Conservation (phyloP, 2,888 invertebrate species). For the Carabus problematicus region DNA sequence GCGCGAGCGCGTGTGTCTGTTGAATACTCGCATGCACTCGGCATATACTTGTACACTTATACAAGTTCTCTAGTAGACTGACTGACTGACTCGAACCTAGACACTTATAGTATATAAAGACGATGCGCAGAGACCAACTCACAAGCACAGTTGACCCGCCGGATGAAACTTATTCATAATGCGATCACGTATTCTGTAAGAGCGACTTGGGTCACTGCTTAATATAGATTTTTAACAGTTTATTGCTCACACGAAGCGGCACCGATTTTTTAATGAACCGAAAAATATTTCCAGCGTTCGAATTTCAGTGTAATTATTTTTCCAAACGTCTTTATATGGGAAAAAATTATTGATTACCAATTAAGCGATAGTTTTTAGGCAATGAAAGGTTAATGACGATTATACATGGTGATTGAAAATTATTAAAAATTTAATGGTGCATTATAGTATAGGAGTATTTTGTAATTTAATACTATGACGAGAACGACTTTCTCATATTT, state of each 20-base stretch:
- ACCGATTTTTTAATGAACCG: conserved; percentile 33
- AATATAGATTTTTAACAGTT: conserved; percentile 34
- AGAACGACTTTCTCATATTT: conserved; percentile 12
- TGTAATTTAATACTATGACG: conserved; percentile 10
- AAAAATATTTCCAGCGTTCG: conserved; percentile 28
- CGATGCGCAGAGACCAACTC: too few species aligned
- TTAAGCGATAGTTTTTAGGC: conserved; percentile 30
- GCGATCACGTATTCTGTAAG: conserved; percentile 29
- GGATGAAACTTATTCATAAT: conserved; percentile 27
- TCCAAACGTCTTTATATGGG: conserved; percentile 40
- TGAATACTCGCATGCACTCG: too few species aligned
- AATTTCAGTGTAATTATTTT: conserved; percentile 36
- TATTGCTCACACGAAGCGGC: conserved; percentile 26
- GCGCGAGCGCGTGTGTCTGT: too few species aligned
- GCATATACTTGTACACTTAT: too few species aligned
- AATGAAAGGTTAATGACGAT: conserved; percentile 37
- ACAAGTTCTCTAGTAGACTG: too few species aligned
- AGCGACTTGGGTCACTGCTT: conserved; percentile 39
- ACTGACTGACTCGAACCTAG: too few species aligned
- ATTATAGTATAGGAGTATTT: conserved; percentile 16
- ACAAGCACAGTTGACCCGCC: too few species aligned
- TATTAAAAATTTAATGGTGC: conserved; percentile 21
- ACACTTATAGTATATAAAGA: too few species aligned
- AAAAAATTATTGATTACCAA: conserved; percentile 41
- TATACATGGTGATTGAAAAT: conserved; percentile 34